Evolutionary conservation across 2,888 invertebrate species (phyloP).

Genomic region (Andrena dorsata): DNA sequence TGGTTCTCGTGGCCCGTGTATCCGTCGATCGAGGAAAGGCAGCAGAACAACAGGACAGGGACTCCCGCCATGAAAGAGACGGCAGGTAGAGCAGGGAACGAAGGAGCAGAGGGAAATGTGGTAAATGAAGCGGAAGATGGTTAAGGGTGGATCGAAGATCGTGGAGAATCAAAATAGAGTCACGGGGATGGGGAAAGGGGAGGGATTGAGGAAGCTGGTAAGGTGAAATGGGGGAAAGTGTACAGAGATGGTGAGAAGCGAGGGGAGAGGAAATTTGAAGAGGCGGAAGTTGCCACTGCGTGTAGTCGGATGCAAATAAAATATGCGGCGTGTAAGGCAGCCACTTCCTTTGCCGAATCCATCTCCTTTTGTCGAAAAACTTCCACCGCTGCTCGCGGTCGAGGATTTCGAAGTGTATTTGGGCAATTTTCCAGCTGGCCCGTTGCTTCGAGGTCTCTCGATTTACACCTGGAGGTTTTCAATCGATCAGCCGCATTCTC

Average conservation of each 20-base stretch:
- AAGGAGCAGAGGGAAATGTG: neutral
- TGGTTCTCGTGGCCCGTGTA: slow-evolving; percentile 7
- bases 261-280: too few relatives aligned
- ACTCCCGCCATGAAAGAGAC: neutral
- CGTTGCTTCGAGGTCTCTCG: slow-evolving; percentile 6
- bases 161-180: neutral
- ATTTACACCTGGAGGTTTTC: slow-evolving; percentile 33
- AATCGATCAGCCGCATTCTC: slow-evolving; percentile 13
- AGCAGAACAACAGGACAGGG: neutral
- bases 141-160: neutral
- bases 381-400: neutral
- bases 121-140: neutral
- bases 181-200: neutral
- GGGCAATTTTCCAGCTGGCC: slow-evolving; percentile 29
- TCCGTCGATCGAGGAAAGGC: neutral
- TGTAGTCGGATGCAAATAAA: too few relatives aligned
- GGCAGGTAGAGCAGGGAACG: neutral
- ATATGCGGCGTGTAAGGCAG: too few relatives aligned
- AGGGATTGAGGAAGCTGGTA: neutral
- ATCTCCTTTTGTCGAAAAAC: neutral
- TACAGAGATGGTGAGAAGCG: too few relatives aligned
- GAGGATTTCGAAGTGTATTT: slow-evolving; percentile 1
- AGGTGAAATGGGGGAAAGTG: too few relatives aligned
- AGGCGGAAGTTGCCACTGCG: too few relatives aligned
- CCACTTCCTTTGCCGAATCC: neutral